Percentiles rank a stretch among this genome's conserved stretches.
Evolutionary conservation across 2,113 vertebrate species (phyloP).

Genomic region (Sphyrna mokarran): DNA sequence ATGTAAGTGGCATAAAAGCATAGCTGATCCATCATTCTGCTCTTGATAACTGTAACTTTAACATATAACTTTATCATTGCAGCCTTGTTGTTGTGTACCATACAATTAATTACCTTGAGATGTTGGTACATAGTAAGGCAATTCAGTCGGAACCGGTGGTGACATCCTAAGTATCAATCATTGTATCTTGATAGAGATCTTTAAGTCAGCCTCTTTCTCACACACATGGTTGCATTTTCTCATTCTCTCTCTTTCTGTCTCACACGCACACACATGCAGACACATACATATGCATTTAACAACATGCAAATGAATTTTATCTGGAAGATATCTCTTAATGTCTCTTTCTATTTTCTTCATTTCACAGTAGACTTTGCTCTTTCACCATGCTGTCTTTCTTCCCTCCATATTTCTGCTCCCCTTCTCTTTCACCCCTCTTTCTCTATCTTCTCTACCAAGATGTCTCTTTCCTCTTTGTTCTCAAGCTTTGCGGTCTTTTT

Average conservation of each 20-base stretch:
- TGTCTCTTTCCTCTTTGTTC: neutral
- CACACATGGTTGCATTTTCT: neutral
- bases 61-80: neutral
- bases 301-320: neutral
- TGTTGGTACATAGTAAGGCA: neutral
- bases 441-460: neutral
- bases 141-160: neutral
- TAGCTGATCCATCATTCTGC: neutral
- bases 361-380: neutral
- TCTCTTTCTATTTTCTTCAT: neutral
- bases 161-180: neutral
- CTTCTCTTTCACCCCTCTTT: neutral
- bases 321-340: neutral
- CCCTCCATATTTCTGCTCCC: too few species aligned
- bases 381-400: too few species aligned
- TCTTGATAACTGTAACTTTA: conserved; percentile 21
- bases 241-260: neutral
- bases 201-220: neutral
- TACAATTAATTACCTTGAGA: conserved; percentile 14
- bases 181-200: conserved; percentile 26
- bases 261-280: neutral
- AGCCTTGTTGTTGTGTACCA: neutral
- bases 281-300: neutral
- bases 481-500: neutral
- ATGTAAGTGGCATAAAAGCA: neutral